Conservation (phyloP, 1,140 invertebrate species). For the Cotesia chilonis region DNA sequence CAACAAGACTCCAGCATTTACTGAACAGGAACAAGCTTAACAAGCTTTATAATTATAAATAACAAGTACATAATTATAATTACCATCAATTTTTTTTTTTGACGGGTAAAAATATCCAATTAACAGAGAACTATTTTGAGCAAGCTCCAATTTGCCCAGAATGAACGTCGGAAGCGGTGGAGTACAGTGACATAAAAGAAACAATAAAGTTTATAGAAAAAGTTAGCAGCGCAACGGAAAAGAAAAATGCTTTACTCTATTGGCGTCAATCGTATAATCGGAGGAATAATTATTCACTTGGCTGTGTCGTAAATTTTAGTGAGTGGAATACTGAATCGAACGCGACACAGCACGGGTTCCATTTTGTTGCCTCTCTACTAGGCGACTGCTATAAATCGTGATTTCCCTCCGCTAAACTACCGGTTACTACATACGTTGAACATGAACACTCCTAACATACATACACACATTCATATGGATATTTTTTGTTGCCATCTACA, state of each 20-base stretch:
- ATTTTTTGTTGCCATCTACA: constrained; percentile 1
- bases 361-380: constrained; percentile 37
- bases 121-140: too few species aligned
- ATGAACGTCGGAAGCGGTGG: too few species aligned
- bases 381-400: constrained; percentile 42
- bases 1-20: too few species aligned
- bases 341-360: constrained; percentile 37
- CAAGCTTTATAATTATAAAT: too few species aligned
- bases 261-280: constrained; percentile 38
- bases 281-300: constrained; percentile 37
- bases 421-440: constrained; percentile 19
- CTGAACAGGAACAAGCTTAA: too few species aligned
- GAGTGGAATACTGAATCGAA: constrained; percentile 34
- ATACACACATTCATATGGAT: constrained; percentile 11
- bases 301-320: constrained; percentile 34
- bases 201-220: background rate
- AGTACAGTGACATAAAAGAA: too few species aligned
- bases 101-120: too few species aligned
- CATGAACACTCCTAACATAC: constrained; percentile 8
- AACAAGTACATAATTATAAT: too few species aligned
- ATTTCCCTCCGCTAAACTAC: constrained; percentile 31
- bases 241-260: constrained; percentile 23
- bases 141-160: too few species aligned
- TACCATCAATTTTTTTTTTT: too few species aligned
- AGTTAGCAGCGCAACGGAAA: background rate